Evolutionary conservation across 2,113 vertebrate genomes (phyloP).

Genomic region (Ptilonorhynchus violaceus): DNA sequence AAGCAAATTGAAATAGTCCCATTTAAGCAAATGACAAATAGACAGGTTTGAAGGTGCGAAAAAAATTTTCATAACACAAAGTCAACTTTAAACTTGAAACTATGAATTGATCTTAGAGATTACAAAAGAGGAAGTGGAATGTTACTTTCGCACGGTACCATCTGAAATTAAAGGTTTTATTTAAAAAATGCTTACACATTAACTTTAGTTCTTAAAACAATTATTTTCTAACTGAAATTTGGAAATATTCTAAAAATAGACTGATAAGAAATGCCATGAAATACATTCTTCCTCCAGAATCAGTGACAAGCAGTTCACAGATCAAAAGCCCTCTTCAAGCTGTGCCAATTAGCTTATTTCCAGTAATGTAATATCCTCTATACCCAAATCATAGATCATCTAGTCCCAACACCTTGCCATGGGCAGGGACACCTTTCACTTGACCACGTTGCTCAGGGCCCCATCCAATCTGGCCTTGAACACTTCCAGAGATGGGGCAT

Average conservation of each 20-base stretch:
- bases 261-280: not conserved
- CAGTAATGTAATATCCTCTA: not conserved
- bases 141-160: not conserved
- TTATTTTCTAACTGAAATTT: not conserved
- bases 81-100: not conserved
- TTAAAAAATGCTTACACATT: not conserved
- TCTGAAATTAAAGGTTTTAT: not conserved
- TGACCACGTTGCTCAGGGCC: not conserved
- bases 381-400: not conserved
- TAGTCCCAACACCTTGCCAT: not conserved
- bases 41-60: not conserved
- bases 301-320: not conserved
- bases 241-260: not conserved
- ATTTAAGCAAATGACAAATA: not conserved
- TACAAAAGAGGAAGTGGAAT: not conserved
- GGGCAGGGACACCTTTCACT: not conserved
- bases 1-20: not conserved
- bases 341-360: not conserved
- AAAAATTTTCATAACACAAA: not conserved
- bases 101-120: not conserved
- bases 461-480: not conserved
- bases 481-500: not conserved
- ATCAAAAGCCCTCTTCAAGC: not conserved
- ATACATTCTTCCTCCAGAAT: not conserved
- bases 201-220: not conserved